Base-by-base conservation (phyloP, 30 jellyfish, hydroid and myxozoan genomes). In the Phacellophora camtschatica region DNA sequence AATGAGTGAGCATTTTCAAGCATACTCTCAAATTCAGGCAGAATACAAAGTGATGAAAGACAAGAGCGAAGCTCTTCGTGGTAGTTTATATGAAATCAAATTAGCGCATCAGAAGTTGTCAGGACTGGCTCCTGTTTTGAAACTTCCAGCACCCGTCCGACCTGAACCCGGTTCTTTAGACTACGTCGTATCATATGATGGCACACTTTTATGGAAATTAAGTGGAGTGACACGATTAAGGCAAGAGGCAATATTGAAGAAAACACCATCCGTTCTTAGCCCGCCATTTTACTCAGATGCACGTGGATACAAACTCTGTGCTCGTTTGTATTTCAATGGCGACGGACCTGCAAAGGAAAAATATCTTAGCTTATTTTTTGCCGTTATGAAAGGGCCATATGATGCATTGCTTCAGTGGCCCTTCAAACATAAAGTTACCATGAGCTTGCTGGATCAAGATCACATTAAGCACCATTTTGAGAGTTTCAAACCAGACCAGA, bases 371-470 rank as follows among this genome's bases (percentile, higher is more conserved):
- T 37, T 79, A 51, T 79, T 79, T 28, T 45, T 79, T 37, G 82
- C 71, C 30, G 74, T 79, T 7, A 62, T 79, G 83, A 79, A 79
- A 45, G 83, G 90, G 16, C 76, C 74, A 32, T 79, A 25, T 35
- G 90, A 79, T 79, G 84, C 82, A 6, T 18, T 79, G 51, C 64
- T 41, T 1, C 24, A 32, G 7, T 79, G 90, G 90, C 90, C 90
- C 0, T 64, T 79, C 48, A 63, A 30, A 4, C 6, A 27, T 25
- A 46, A 35, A 43, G 42, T 79, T 12, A 51, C 82, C 23, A 20
- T 79, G 82, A 42, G 58, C 24, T 28, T 79, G 24, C 11, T 79
- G 19, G 75, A 63, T 25, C 90, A 79, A 19, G 76, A 79, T 11
- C 53, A 66, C n/a, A 53, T 22, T 9, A 18, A 41, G 20, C 88